Evolutionary conservation across 2,797 vertebrate species (phyloP).

Genomic region (Melanotaenia nigrans): DNA sequence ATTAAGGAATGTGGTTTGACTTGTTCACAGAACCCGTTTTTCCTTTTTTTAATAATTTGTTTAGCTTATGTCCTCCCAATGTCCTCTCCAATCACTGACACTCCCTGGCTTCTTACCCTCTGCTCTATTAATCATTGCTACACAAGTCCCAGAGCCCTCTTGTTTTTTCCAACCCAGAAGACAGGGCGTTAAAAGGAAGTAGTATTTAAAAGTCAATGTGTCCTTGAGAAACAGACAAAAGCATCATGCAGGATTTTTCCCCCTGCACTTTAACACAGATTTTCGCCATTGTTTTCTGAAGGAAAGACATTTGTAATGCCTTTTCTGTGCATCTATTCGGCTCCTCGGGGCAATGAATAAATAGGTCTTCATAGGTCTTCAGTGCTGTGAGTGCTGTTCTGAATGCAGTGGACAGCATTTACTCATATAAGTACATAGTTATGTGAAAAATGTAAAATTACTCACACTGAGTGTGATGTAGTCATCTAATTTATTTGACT

Average conservation of each 20-base stretch:
- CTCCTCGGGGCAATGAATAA: slow-evolving; percentile 9
- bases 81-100: slow-evolving; percentile 28
- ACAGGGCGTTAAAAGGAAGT: slow-evolving; percentile 30
- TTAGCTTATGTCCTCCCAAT: slow-evolving; percentile 31
- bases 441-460: slow-evolving; percentile 30
- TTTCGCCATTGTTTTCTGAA: slow-evolving; percentile 4
- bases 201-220: slow-evolving; percentile 32
- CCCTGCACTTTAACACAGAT: not conserved
- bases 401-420: not conserved
- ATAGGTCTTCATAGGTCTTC: slow-evolving; percentile 12
- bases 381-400: slow-evolving; percentile 14
- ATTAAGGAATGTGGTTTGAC: too few species aligned
- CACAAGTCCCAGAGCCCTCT: slow-evolving; percentile 12
- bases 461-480: slow-evolving; percentile 6
- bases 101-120: slow-evolving; percentile 23
- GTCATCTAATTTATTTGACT: slow-evolving; percentile 27
- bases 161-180: slow-evolving; percentile 1
- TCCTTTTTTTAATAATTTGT: not conserved
- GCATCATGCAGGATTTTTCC: not conserved
- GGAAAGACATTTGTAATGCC: not conserved
- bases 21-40: too few species aligned
- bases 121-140: slow-evolving; percentile 49
- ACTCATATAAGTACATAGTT: slow-evolving; percentile 13
- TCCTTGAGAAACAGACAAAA: slow-evolving; percentile 23
- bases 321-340: slow-evolving; percentile 1